Evolutionary conservation across 1,140 invertebrate species (phyloP), one percentile per base, ranked within the genome.

Genomic region (Neodiprion pinetum): DNA sequence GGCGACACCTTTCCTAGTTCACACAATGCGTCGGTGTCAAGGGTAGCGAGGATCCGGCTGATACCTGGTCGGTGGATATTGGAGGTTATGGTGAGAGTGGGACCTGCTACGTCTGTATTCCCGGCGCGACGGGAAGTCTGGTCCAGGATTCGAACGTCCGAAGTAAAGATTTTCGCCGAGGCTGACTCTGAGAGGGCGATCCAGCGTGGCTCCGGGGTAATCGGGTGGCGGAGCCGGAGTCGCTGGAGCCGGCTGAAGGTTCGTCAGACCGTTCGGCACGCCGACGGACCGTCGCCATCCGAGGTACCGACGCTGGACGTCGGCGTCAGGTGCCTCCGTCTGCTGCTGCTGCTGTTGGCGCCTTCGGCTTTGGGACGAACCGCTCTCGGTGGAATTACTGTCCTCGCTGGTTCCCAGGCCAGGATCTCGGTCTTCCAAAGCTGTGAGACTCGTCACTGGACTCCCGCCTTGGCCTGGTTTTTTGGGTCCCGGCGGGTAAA

Each of bases 381-480:
- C 82, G 53, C 86, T 87, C 71, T 88, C 87, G 0, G 84, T 86
- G 0, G 87, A 88, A 71, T 87, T 87, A 70, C 87, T 88, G 61
- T 88, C 86, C 48, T 88, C 87, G 0, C 95, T 96, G 5, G 96
- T 97, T 0, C 96, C 96, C 0, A 97, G 87, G 0, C 96, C 96
- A 4, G 94, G 89, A 85, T 97, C 96, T 84, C 96, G 95, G 49
- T 97, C 96, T 49, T 88, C 87, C 53, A 87, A 92, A 83, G 79
- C 87, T 71, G 48, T 90, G 86, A 83, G 47, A 67, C 85, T 87
- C 0, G 80, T 81, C 1, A 79, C 80, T 0, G 83, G 81, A 74
- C 82, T 87, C 0, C 76, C 80, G 28, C 86, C 82, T 0, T 84
- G 73, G 3, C 78, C 75, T 53, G 84, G 80, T 49, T 49, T 7